These are phyloP conservation scores for Leuciscus waleckii DNA, from an alignment of 2,797 vertebrate genomes.

Conservation along the genomic window DNA sequence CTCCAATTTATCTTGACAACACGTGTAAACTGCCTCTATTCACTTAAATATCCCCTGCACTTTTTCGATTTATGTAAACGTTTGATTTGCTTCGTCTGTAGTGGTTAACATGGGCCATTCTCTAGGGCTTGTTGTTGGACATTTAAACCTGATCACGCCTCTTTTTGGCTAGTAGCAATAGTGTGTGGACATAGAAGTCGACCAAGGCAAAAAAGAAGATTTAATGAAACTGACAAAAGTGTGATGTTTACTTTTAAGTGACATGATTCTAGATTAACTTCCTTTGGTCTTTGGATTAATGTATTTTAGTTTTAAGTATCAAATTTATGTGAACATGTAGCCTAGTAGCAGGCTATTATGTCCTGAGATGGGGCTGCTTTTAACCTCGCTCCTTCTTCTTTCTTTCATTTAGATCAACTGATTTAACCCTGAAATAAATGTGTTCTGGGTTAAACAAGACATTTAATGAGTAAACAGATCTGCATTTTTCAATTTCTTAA, in stretches of 20 bases:
- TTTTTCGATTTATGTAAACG: neutral
- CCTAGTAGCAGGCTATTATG: neutral
- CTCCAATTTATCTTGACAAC: constrained; percentile 26
- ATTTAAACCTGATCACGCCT: constrained; percentile 50
- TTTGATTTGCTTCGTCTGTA: neutral
- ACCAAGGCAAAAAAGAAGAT: constrained; percentile 31
- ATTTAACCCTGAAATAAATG: neutral
- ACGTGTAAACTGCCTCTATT: constrained; percentile 29
- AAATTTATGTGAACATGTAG: neutral
- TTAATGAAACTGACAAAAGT: neutral
- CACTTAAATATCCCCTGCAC: constrained; percentile 18
- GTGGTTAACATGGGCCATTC: constrained; percentile 15
- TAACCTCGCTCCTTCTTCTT: neutral
- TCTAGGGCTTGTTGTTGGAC: constrained; percentile 28
- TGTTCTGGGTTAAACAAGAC: neutral
- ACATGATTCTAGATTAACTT: neutral
- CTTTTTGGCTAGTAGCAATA: constrained; percentile 38
- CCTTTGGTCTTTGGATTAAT: neutral
- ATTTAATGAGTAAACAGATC: neutral
- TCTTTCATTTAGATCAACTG: neutral
- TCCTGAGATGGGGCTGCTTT: neutral
- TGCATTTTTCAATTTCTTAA: neutral
- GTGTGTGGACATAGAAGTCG: constrained; percentile 45
- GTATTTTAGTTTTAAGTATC: neutral
- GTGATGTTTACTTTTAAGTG: neutral